Percentiles rank a stretch among this genome's conserved stretches.
phyloP scores from a whole-genome alignment of 2,113 vertebrate genomes.

The Urocynchramus pylzowi region DNA sequence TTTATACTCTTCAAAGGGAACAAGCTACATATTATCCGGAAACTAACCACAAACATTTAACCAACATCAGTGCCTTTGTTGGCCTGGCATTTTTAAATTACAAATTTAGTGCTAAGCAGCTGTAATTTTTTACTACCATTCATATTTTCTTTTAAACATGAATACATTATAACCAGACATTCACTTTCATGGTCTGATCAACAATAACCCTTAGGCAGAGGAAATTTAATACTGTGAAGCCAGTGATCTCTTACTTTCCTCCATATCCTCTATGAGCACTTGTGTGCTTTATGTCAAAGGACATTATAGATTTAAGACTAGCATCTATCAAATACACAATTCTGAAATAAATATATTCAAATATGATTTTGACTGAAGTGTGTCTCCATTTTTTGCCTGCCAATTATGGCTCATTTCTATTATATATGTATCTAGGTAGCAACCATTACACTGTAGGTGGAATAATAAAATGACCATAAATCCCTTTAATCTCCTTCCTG shows the following conservation, averaged over 20 bases:
- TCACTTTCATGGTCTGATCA: slow-evolving; percentile 54
- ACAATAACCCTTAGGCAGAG: slow-evolving; percentile 55
- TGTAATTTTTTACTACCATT: neutral
- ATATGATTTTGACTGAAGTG: neutral
- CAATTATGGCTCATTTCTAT: neutral
- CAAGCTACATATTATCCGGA: neutral
- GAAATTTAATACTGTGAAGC: slow-evolving; percentile 64
- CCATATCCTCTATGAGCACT: neutral
- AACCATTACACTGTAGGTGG: neutral
- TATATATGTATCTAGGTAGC: neutral
- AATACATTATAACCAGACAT: slow-evolving; percentile 32
- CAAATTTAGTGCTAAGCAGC: neutral
- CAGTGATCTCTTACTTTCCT: slow-evolving; percentile 38
- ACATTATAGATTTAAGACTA: neutral
- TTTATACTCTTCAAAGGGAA: neutral
- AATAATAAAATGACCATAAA: slow-evolving; percentile 15
- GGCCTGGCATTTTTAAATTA: neutral
- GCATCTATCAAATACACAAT: neutral
- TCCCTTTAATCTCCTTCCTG: neutral
- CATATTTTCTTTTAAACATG: slow-evolving; percentile 21
- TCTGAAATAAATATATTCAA: neutral
- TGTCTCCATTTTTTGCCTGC: neutral
- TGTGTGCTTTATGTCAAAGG: neutral
- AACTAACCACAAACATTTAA: neutral
- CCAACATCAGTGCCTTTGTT: neutral